These are phyloP conservation scores for Oostethus manadensis DNA, from an alignment of 2,113 vertebrate species.

Conservation along the genomic window DNA sequence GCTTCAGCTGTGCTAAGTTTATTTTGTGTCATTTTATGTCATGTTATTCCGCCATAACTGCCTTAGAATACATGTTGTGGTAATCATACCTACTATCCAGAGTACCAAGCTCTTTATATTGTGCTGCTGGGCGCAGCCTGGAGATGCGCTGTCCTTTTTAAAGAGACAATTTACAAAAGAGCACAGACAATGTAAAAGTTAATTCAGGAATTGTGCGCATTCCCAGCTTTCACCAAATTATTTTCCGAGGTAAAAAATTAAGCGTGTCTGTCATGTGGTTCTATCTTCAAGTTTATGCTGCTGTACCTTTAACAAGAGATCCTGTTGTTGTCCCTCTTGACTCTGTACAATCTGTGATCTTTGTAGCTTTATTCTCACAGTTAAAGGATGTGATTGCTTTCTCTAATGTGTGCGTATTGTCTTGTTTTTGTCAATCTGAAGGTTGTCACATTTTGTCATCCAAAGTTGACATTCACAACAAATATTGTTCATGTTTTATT, in stretches of 20 bases:
- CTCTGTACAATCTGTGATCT: constrained; percentile 51
- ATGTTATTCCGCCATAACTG: constrained; percentile 45
- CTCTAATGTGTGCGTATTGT: constrained; percentile 15
- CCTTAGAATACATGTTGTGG: constrained; percentile 46
- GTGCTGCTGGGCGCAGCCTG: constrained; percentile 31
- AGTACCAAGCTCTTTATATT: constrained; percentile 35
- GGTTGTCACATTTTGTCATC: neutral
- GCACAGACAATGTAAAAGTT: constrained; percentile 12
- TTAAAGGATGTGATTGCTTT: constrained; percentile 42
- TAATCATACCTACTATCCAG: constrained; percentile 21
- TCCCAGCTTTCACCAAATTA: constrained; percentile 24
- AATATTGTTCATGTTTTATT: constrained; percentile 41
- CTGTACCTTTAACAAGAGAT: constrained; percentile 25
- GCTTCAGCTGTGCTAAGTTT: constrained; percentile 29
- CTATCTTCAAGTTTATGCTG: constrained; percentile 26
- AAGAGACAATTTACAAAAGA: constrained; percentile 23
- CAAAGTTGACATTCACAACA: neutral
- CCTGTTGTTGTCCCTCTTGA: constrained; percentile 30
- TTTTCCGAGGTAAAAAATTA: constrained; percentile 17
- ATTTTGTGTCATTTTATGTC: constrained; percentile 43
- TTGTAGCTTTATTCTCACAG: constrained; percentile 47
- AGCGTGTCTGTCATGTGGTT: constrained; percentile 17
- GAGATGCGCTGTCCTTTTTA: constrained; percentile 2
- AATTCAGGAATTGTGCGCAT: constrained; percentile 9
- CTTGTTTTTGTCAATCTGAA: neutral